phyloP scores from a whole-genome alignment of 2,113 vertebrate species.

The Hyla sarda region DNA sequence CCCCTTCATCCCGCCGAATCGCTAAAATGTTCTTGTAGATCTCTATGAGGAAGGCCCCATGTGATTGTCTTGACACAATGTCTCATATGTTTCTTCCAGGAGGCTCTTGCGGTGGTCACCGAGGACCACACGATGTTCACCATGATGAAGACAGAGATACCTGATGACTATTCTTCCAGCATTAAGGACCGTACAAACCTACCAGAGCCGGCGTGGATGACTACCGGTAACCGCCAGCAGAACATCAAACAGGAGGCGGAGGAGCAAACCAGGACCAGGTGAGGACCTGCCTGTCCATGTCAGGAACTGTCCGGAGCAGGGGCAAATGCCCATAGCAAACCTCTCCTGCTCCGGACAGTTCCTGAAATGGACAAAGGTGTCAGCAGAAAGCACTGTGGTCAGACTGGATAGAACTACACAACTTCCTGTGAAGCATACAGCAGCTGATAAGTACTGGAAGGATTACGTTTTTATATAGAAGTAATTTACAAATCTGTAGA shows the following conservation, averaged over 20 bases:
- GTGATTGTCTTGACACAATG: not conserved
- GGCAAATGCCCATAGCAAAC: too few relatives aligned
- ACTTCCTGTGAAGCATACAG: too few relatives aligned
- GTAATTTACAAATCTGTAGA: too few relatives aligned
- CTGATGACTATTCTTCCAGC: conserved; percentile 36
- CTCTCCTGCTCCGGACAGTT: too few relatives aligned
- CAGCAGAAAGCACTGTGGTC: too few relatives aligned
- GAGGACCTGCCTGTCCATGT: not conserved
- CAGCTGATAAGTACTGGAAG: too few relatives aligned
- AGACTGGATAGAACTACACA: too few relatives aligned
- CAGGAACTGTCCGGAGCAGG: too few relatives aligned
- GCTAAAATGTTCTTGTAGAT: not conserved
- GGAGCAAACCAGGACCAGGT: not conserved
- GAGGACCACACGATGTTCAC: conserved; percentile 45
- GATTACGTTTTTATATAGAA: too few relatives aligned
- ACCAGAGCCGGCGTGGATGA: not conserved
- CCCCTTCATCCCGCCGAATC: not conserved
- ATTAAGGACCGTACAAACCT: conserved; percentile 7
- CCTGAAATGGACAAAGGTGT: too few relatives aligned
- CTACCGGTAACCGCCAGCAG: not conserved
- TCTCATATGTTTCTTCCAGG: not conserved
- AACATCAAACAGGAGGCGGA: conserved; percentile 45
- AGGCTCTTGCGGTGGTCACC: conserved; percentile 52
- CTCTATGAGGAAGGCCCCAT: not conserved
- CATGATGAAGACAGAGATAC: conserved; percentile 49